A percentile compares a stretch with the other conserved stretches of the same genome.
These are phyloP conservation scores for Eupristina koningsbergeri DNA, from an alignment of 1,140 invertebrate species.

Conservation along the genomic window DNA sequence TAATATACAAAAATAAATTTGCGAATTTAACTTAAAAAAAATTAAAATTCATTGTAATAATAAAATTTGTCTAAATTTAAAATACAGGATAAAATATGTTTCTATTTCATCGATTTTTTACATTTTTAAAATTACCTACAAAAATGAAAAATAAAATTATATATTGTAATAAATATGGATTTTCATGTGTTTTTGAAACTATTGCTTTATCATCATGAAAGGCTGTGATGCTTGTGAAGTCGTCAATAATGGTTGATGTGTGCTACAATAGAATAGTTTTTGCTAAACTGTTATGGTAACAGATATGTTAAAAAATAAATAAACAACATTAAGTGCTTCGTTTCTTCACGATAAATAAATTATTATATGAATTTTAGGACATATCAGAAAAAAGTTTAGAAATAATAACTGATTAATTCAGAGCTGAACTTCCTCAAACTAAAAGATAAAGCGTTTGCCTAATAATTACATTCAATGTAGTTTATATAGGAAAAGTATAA, in stretches of 20 bases:
- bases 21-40: not conserved
- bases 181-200: not conserved
- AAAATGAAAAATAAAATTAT: not conserved
- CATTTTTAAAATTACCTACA: not conserved
- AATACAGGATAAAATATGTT: not conserved
- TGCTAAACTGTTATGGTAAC: not conserved
- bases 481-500: constrained; percentile 27
- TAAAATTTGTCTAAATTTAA: not conserved
- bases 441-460: constrained; percentile 47
- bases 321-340: constrained; percentile 2
- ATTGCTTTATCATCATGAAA: constrained; percentile 27
- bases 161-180: not conserved
- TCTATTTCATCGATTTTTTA: not conserved
- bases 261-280: constrained; percentile 2
- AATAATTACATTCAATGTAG: constrained; percentile 69
- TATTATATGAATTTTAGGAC: constrained; percentile 18
- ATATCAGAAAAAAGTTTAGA: constrained; percentile 27
- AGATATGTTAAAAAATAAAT: not conserved
- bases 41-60: not conserved
- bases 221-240: constrained; percentile 41
- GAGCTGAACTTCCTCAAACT: not conserved
- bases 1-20: constrained; percentile 19
- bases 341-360: constrained; percentile 24
- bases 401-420: not conserved
- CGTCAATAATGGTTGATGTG: constrained; percentile 28